A percentile compares a stretch with the other conserved stretches of the same genome.
Conservation (phyloP, 2,888 invertebrate species). For the Apamea sordens region DNA sequence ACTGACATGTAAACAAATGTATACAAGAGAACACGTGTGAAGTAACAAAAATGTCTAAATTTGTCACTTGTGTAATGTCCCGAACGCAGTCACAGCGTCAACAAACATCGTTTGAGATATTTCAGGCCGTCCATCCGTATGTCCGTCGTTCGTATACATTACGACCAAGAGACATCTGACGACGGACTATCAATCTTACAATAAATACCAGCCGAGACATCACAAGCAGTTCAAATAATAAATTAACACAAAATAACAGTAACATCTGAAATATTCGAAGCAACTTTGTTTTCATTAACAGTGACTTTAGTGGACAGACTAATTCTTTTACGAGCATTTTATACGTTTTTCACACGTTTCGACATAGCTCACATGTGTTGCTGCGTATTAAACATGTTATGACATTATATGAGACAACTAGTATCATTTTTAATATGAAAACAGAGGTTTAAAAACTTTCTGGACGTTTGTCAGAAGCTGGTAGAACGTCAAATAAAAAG, state of each 20-base stretch:
- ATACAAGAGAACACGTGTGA: conserved; percentile 72
- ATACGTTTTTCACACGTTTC: conserved; percentile 86
- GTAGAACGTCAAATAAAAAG: conserved; percentile 76
- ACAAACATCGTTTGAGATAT: conserved; percentile 86
- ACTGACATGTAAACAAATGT: conserved; percentile 63
- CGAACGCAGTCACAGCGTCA: conserved; percentile 78
- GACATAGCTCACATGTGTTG: conserved; percentile 67
- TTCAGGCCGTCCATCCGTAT: conserved; percentile 78
- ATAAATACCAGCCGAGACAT: conserved; percentile 84
- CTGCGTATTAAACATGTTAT: conserved; percentile 82
- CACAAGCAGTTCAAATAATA: conserved; percentile 68
- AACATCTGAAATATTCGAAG: conserved; percentile 52
- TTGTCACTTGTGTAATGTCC: conserved; percentile 80
- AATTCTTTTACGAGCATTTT: conserved; percentile 82
- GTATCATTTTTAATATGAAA: conserved; percentile 84
- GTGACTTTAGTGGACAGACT: conserved; percentile 85
- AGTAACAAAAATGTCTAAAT: conserved; percentile 74
- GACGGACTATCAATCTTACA: conserved; percentile 88
- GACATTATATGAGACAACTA: conserved; percentile 83
- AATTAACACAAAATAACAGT: conserved; percentile 59
- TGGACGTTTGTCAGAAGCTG: conserved; percentile 74
- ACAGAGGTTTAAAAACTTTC: conserved; percentile 68
- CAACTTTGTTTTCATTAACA: conserved; percentile 75
- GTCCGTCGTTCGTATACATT: conserved; percentile 74
- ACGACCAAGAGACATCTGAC: conserved; percentile 87